Evolutionary conservation across 2,888 invertebrate genomes (phyloP), one percentile per base, ranked within the genome.

Genomic region (Galerucella calmariensis): DNA sequence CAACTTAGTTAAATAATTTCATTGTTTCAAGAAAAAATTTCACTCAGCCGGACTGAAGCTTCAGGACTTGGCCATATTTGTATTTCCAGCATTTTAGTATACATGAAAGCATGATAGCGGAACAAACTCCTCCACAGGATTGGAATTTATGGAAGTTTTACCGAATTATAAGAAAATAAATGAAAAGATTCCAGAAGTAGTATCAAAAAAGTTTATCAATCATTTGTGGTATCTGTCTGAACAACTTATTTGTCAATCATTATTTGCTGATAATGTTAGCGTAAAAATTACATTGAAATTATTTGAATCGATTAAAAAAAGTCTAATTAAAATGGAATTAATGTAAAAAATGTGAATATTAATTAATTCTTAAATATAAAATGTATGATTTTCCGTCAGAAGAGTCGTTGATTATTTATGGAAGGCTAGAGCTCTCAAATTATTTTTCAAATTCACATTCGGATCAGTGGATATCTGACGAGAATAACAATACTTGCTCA

Each of bases 101-200:
- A 66, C 48, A 66, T 66, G 51, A 46, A 66, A 66, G 66, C 48
- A 27, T 56, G 67, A 56, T 67, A 27, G 11, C 24, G 27, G 51
- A 9, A 5, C 20, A 12, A 27, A 12, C 20, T 44, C 35, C 44
- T 27, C 24, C 14, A 27, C 27, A 62, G 24, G 62, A 35, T 62
- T 62, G 12, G 35, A 62, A 27, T 62, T 35, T 24, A 62, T 62
- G 62, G 1, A 62, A 27, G n/a, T 20, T n/a, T 58, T 58, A 58
- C 14, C 20, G 16, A 14, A n/a, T 16, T 58, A 58, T 16, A 14
- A 27, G 8, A 62, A 62, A 62, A 62, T 62, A 27, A 27, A 62
- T 27, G 4, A 11, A 27, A 27, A 24, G 35, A 27, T 62, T 62
- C 35, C 62, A 62, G 4, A 24, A 12, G 35, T 11, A 35, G 62